Conservation (phyloP, 2,888 invertebrate genomes). For the Perizoma flavofasciatum region DNA sequence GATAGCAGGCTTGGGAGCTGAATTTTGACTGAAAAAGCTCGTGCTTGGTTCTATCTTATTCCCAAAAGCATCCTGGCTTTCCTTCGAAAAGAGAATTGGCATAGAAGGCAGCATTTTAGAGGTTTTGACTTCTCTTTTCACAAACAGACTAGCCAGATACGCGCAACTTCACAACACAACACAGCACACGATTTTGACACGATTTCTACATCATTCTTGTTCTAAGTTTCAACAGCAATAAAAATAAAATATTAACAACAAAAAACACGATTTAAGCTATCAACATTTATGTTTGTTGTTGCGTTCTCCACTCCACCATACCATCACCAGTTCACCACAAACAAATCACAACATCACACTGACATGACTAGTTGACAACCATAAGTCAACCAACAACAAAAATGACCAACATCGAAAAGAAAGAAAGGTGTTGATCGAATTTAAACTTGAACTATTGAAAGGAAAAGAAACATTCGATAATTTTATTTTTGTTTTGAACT, state of each 20-base stretch:
- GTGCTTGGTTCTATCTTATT: constrained; percentile 75
- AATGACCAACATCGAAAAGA: too few relatives aligned
- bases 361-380: too few relatives aligned
- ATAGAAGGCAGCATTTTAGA: constrained; percentile 81
- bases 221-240: constrained; percentile 41
- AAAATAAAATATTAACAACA: constrained; percentile 41
- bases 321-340: too few relatives aligned
- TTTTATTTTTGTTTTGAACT: too few relatives aligned
- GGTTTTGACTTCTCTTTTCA: constrained; percentile 40
- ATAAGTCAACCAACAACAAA: too few relatives aligned
- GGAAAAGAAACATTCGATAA: too few relatives aligned
- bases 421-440: too few relatives aligned
- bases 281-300: constrained; percentile 53
- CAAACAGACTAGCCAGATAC: constrained; percentile 6
- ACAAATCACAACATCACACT: too few relatives aligned
- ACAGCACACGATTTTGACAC: constrained; percentile 29
- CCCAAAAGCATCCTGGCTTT: constrained; percentile 80
- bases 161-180: constrained; percentile 51
- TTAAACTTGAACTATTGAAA: too few relatives aligned
- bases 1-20: constrained; percentile 55
- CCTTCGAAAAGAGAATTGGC: constrained; percentile 76
- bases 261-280: constrained; percentile 42
- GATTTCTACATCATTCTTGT: constrained; percentile 54
- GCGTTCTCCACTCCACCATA: too few relatives aligned
- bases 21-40: constrained; percentile 68